These are phyloP conservation scores for Merops nubicus DNA, from an alignment of 2,113 vertebrate genomes.

Conservation along the genomic window DNA sequence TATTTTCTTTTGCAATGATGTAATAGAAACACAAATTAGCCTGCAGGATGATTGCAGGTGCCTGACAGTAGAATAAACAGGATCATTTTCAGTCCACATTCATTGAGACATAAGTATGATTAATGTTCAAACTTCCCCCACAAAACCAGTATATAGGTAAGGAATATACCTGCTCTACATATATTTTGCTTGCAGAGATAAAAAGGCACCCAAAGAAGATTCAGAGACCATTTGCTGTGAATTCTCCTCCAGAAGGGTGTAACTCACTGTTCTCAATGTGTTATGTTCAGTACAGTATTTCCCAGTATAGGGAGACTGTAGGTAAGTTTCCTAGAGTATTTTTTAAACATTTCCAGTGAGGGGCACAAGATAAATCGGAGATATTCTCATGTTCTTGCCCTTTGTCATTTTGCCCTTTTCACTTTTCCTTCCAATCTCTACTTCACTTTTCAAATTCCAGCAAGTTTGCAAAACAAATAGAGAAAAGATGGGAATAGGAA, in stretches of 20 bases:
- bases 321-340: neutral
- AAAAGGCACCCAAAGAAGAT: neutral
- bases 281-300: neutral
- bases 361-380: neutral
- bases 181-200: neutral
- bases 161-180: neutral
- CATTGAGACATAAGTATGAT: neutral
- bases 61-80: conserved; percentile 1
- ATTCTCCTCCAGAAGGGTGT: neutral
- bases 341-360: neutral
- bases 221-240: neutral
- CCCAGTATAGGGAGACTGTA: neutral
- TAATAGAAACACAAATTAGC: conserved; percentile 25
- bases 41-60: neutral
- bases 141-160: neutral
- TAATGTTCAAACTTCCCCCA: neutral
- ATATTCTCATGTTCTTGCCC: neutral
- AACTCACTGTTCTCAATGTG: neutral
- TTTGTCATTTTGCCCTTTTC: neutral
- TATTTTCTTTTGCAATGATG: neutral
- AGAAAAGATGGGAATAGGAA: neutral
- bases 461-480: neutral
- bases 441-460: conserved; percentile 9
- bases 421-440: neutral
- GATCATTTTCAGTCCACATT: conserved; percentile 34